These are phyloP conservation scores for Scophthalmus maximus DNA, from an alignment of 2,113 vertebrate genomes.

Conservation along the genomic window DNA sequence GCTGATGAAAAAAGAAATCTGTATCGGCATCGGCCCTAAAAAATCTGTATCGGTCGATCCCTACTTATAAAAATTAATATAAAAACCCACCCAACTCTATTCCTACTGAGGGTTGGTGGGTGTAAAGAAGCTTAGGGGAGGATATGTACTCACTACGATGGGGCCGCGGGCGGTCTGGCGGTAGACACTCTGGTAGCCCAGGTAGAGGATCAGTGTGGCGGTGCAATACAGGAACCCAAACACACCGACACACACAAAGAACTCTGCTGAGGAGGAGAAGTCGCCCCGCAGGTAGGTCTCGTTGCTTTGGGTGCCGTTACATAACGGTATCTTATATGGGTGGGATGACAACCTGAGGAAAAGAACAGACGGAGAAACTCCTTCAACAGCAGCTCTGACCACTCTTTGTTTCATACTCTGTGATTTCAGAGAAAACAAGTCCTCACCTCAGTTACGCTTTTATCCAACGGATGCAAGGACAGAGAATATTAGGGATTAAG, in stretches of 20 bases:
- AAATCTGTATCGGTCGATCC: no score
- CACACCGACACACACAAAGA: constrained; percentile 93
- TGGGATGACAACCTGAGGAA: constrained; percentile 82
- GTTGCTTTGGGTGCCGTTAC: constrained; percentile 24
- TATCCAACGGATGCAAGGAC: constrained; percentile 60
- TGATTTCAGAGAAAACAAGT: constrained; percentile 27
- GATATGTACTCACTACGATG: constrained; percentile 82
- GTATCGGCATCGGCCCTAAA: no score
- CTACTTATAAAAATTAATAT: no score
- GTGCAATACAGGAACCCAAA: constrained; percentile 94
- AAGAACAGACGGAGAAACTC: not conserved
- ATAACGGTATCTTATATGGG: constrained; percentile 77
- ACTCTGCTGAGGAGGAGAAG: constrained; percentile 92
- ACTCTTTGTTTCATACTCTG: not conserved
- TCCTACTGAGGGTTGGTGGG: not conserved
- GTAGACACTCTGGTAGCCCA: constrained; percentile 91
- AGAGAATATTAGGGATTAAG: constrained; percentile 35
- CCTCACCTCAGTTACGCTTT: constrained; percentile 65
- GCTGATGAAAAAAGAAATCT: no score
- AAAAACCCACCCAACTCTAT: no score
- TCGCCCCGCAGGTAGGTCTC: constrained; percentile 86
- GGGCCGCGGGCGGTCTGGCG: constrained; percentile 86
- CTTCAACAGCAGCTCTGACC: not conserved
- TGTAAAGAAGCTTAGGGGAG: not conserved
- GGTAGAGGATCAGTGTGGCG: constrained; percentile 88